Evolutionary conservation across 2,113 vertebrate species (phyloP), one percentile per base, ranked within the genome.

Genomic region (Lasiurus borealis): DNA sequence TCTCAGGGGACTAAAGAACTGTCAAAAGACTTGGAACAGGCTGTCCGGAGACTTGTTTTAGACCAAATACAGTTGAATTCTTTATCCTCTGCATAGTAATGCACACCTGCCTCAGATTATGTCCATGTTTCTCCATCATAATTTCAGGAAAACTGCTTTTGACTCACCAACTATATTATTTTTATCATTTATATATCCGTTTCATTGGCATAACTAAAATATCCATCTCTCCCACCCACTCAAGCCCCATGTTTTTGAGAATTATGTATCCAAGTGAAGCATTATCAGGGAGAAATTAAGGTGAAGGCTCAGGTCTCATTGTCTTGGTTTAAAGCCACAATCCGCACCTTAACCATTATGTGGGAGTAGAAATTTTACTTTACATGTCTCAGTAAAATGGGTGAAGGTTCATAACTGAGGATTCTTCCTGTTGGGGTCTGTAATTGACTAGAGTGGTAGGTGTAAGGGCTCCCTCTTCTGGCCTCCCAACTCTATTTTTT

Each of bases 11-110:
- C 6, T 40, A 54, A 85, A 21, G 27, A 81, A 27, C 8, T 81
- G 54, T 81, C 85, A 82, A 81, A 73, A 88, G 54, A 57, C 31
- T 85, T 91, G 64, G 36, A 18, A 69, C n/a, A 89, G 27, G 73
- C 27, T 88, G 29, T 78, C 54, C 40, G 68, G 9, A 80, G 31
- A 88, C 0, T 83, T 23, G 16, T 71, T 62, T 62, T 54, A 66
- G 31, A 31, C 40, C 68, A 90, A 78, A 8, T 27, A 76, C 29
- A 48, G 29, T 34, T 78, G 88, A 25, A 69, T 92, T 81, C 46
- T 66, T 25, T 44, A 10, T 50, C 25, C 40, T 80, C 34, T 52
- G 6, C 31, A 31, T 40, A 46, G 44, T 72, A 64, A 64, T 21
- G 44, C 11, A 66, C 31, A 71, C 10, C 14, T 52, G 29, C 21